phyloP scores from a whole-genome alignment of 37 sponge, comb jelly and placozoan genomes.

The Trichoplax adhaerens region DNA sequence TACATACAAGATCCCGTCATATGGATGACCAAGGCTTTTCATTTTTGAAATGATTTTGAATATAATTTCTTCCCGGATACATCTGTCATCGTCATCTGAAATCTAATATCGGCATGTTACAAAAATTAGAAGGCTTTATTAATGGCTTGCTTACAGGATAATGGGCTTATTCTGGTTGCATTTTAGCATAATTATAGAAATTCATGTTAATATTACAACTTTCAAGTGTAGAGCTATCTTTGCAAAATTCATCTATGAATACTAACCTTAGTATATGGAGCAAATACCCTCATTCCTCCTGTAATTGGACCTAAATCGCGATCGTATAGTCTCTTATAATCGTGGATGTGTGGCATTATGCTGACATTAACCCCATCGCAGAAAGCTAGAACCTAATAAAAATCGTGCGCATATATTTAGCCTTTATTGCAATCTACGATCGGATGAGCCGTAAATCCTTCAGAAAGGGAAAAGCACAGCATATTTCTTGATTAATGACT shows the following conservation, averaged over 20 bases:
- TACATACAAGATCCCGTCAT: slow-evolving; percentile 7
- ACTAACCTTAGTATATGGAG: slow-evolving; percentile 8
- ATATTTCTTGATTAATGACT: no score
- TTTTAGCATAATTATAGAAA: no score
- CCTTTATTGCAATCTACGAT: background rate
- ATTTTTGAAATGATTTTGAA: no score
- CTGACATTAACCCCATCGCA: background rate
- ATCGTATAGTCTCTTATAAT: slow-evolving; percentile 7
- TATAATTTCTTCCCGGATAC: no score
- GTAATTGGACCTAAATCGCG: slow-evolving; percentile 4
- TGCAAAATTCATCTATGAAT: slow-evolving; percentile 1
- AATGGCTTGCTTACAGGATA: no score
- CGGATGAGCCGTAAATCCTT: background rate
- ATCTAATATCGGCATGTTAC: no score
- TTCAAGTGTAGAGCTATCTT: background rate
- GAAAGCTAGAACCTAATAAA: slow-evolving; percentile 4
- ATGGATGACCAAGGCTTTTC: background rate
- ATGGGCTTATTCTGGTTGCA: no score
- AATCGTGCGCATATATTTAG: background rate
- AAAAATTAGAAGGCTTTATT: no score
- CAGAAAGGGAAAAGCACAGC: no score
- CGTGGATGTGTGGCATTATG: slow-evolving; percentile 9
- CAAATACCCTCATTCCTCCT: slow-evolving; percentile 12
- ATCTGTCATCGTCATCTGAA: no score
- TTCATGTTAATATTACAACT: no score